Evolutionary conservation across 1,140 invertebrate species (phyloP), one percentile per base, ranked within the genome.

Genomic region (Spodoptera frugiperda): DNA sequence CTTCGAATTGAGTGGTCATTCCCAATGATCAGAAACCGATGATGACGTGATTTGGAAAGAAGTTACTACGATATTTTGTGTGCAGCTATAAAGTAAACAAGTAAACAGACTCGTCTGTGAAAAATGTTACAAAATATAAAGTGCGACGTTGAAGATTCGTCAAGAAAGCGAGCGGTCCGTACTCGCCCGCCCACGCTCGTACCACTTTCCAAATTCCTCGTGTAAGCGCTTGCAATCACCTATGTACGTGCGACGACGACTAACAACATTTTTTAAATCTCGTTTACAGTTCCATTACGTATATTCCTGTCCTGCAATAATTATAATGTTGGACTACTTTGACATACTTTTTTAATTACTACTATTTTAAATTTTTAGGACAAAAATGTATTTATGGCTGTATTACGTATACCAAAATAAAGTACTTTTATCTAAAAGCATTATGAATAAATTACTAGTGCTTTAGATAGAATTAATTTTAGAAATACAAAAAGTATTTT

Each of bases 131-230:
- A 86, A 90, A 89, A 88, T 88, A 89, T 88, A 89, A 89, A 89
- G 85, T 89, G 86, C 86, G 86, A 88, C 85, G 85, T 87, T 78
- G 84, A 89, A 89, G 89, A 92, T 90, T 89, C 89, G 90, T 91
- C 88, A 91, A 89, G 87, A 89, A 80, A 82, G 87, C 86, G 86
- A 82, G 78, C 86, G 84, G 79, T 78, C 72, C 83, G 81, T 39
- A 89, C 91, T 87, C 77, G 91, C 89, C 91, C 91, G 89, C 91
- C 91, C 87, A 93, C 91, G 87, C 86, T 59, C 80, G 86, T 88
- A 87, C 90, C 85, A 89, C 91, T 93, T 93, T 93, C 91, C 91
- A 92, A 93, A 93, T 93, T 92, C 91, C 88, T 88, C 82, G 79
- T 85, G 87, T 87, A 85, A 90, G 84, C 87, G 82, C 82, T 83